Percentiles rank a stretch among this genome's conserved stretches.
Conservation (phyloP, 2,888 invertebrate species). For the Mylabris sibirica region DNA sequence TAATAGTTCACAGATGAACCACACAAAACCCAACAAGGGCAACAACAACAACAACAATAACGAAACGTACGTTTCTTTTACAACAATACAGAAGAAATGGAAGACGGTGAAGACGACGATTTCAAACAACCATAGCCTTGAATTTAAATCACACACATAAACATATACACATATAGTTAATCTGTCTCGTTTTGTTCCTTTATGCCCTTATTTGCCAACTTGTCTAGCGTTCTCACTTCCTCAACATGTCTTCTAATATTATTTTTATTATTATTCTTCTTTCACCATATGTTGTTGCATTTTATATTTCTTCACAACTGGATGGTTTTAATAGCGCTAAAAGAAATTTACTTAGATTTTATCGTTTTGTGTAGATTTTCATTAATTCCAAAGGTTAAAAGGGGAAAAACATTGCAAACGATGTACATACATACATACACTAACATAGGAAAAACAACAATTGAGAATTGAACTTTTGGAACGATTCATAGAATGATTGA, state of each 20-base stretch:
- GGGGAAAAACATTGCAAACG: not conserved
- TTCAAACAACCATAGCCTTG: slow-evolving; percentile 37
- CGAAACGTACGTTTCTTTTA: not conserved
- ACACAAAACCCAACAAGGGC: slow-evolving; percentile 30
- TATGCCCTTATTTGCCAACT: slow-evolving; percentile 34
- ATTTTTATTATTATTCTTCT: slow-evolving; percentile 8
- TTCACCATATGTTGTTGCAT: slow-evolving; percentile 11
- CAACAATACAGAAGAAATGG: slow-evolving; percentile 13
- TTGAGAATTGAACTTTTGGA: no score
- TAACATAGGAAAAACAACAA: no score
- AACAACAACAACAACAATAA: slow-evolving; percentile 11
- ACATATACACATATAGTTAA: slow-evolving; percentile 34
- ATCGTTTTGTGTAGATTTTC: not conserved
- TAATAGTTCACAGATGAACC: slow-evolving; percentile 24
- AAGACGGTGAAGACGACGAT: not conserved
- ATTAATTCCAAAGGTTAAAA: not conserved
- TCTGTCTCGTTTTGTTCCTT: slow-evolving; percentile 38
- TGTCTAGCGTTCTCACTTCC: slow-evolving; percentile 19
- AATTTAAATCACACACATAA: slow-evolving; percentile 43
- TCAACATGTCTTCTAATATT: slow-evolving; percentile 23
- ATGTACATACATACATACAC: no score
- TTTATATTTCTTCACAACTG: slow-evolving; percentile 11
- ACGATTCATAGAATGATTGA: not conserved
- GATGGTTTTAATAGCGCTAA: not conserved
- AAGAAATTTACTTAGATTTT: not conserved